Evolutionary conservation across 2,797 vertebrate species (phyloP), one percentile per base, ranked within the genome.

Genomic region (Tachyglossus aculeatus): DNA sequence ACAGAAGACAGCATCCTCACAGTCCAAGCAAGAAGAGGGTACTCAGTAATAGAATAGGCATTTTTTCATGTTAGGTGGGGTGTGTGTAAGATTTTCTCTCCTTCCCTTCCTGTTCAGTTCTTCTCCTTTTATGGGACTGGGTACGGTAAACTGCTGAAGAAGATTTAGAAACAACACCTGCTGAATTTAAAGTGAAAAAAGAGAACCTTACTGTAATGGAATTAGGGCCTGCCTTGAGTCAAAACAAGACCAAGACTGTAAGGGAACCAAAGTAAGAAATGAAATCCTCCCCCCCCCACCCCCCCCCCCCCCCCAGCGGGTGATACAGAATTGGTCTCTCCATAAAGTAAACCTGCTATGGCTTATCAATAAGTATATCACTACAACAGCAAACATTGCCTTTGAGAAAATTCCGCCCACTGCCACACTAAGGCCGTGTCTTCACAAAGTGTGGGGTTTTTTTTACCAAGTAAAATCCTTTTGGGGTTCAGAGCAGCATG

Each of bases 1-100:
- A 44, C 77, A 44, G 72, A 81, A 78, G 62, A 84, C 84, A 81
- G 71, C 50, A 78, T 85, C 75, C 78, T 86, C 81, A 83, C 78
- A 67, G 86, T 78, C 84, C 85, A 80, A 84, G 25, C 59, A 65
- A 87, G 71, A 77, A 62, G 18, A 70, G 41, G 80, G 67, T 77
- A 72, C 84, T 73, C 67, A 84, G 82, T 64, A 37, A 62, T 56
- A 69, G 70, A 45, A 32, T 80, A 81, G 84, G 51, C 52, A 31
- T 76, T 70, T 67, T 58, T 71, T 75, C 80, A 67, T 81, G 52
- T 67, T 61, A 88, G 81, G 71, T 84, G 71, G 77, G 78, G 72
- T 78, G 64, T 77, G 38, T 4, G 32, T 86, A 77, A 64, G 71
- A 81, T 60, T 80, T 85, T 83, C 41, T 63, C 22, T 39, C 51